Evolutionary conservation across 2,113 vertebrate species (phyloP).

Genomic region (Forbesichthys papilliferus): DNA sequence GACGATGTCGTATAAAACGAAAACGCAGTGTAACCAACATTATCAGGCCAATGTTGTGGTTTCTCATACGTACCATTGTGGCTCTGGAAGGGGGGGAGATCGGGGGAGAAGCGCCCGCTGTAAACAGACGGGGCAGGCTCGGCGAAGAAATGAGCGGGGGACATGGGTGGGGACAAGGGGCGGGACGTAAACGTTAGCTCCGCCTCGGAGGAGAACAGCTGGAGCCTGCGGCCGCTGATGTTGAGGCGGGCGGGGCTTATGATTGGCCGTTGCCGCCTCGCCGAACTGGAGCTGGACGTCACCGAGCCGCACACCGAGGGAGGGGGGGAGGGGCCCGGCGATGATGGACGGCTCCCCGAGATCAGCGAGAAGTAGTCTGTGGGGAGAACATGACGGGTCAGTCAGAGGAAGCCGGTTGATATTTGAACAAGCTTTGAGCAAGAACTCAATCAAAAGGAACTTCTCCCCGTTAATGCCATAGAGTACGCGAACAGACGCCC

Average conservation of each 20-base stretch:
- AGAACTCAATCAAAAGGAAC: too few species aligned
- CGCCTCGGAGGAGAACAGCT: conserved; percentile 76
- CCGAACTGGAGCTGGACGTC: conserved; percentile 85
- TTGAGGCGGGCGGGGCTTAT: conserved; percentile 95
- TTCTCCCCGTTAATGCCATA: too few species aligned
- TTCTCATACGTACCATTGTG: conserved; percentile 47
- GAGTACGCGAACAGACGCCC: too few species aligned
- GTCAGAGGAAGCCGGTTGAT: neutral
- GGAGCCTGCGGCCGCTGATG: conserved; percentile 84
- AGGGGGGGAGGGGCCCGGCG: conserved; percentile 84
- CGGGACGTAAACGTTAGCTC: conserved; percentile 36
- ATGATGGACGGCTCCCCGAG: conserved; percentile 79
- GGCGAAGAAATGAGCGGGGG: conserved; percentile 61
- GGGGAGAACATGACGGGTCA: neutral
- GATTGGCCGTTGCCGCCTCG: conserved; percentile 85
- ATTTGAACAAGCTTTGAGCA: too few species aligned
- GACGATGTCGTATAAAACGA: neutral
- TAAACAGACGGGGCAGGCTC: conserved; percentile 61
- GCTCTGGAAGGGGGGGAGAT: conserved; percentile 64
- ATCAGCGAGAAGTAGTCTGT: conserved; percentile 89
- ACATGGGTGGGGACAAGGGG: conserved; percentile 49
- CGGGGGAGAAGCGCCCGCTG: conserved; percentile 60
- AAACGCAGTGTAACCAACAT: neutral
- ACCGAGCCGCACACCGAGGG: conserved; percentile 87
- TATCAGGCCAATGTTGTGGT: neutral